Percentiles rank a stretch among this genome's conserved stretches.
phyloP scores from a whole-genome alignment of 2,113 vertebrate species.

The Triplophysa rosa region DNA sequence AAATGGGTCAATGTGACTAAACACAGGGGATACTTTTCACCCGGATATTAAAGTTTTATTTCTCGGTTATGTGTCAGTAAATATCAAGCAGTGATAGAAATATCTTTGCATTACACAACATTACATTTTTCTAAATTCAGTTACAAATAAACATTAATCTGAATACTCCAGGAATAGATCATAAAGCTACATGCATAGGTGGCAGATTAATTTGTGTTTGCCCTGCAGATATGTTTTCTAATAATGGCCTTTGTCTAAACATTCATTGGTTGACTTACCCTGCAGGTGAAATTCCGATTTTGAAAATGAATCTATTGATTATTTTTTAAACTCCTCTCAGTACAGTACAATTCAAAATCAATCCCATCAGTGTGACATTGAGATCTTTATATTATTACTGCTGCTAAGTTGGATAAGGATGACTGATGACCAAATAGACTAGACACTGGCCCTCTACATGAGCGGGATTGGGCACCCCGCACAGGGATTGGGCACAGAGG shows the following conservation, averaged over 20 bases:
- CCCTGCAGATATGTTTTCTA: not conserved
- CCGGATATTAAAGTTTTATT: not conserved
- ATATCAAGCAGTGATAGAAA: not conserved
- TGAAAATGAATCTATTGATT: constrained; percentile 15
- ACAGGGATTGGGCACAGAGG: no score
- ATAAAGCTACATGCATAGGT: not conserved
- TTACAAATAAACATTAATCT: not conserved
- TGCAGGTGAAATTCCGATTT: not conserved
- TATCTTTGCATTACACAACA: no score
- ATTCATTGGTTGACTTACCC: not conserved
- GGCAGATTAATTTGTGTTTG: not conserved
- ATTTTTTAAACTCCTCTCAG: not conserved
- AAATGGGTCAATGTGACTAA: not conserved
- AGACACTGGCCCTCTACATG: no score
- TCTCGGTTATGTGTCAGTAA: not conserved
- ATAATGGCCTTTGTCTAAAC: not conserved
- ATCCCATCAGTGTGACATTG: not conserved
- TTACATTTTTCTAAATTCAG: no score
- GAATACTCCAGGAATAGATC: not conserved
- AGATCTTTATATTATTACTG: no score
- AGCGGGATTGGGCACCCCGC: no score
- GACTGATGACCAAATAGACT: no score
- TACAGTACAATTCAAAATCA: constrained; percentile 12
- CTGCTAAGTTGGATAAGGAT: no score
- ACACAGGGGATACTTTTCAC: not conserved